Conservation (phyloP, 2,888 invertebrate species). For the Achlya flavicornis region DNA sequence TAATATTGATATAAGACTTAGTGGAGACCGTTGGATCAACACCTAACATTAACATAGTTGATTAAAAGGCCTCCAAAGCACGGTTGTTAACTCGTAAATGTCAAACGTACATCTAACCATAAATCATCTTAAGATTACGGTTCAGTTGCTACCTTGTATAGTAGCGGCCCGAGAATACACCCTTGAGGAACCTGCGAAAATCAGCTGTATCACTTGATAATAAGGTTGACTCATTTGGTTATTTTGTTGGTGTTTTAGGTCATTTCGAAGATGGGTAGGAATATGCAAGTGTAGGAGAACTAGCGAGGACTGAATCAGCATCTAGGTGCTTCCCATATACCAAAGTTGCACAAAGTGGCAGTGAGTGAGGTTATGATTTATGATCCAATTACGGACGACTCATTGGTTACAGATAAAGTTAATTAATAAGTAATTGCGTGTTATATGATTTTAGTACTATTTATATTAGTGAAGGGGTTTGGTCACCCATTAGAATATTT, state of each 20-base stretch:
- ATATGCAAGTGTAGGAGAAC: slow-evolving; percentile 71
- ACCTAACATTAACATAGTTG: slow-evolving; percentile 82
- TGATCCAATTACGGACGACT: slow-evolving; percentile 72
- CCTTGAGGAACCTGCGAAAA: slow-evolving; percentile 38
- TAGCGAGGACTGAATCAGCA: slow-evolving; percentile 75
- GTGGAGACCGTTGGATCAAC: slow-evolving; percentile 67
- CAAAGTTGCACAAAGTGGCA: slow-evolving; percentile 61
- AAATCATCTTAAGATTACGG: slow-evolving; percentile 82
- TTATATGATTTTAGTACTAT: slow-evolving; percentile 26
- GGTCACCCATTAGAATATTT: slow-evolving; percentile 29
- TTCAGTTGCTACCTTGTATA: slow-evolving; percentile 68
- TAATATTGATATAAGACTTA: slow-evolving; percentile 75
- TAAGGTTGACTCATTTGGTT: slow-evolving; percentile 39
- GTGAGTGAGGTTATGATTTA: slow-evolving; percentile 69
- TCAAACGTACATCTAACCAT: slow-evolving; percentile 79
- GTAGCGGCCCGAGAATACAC: slow-evolving; percentile 47
- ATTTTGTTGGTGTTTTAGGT: slow-evolving; percentile 29
- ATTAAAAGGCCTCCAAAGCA: slow-evolving; percentile 79
- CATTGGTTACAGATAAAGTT: slow-evolving; percentile 56
- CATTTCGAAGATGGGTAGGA: slow-evolving; percentile 39
- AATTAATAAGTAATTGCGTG: slow-evolving; percentile 52
- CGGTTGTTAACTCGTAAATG: slow-evolving; percentile 80
- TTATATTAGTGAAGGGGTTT: slow-evolving; percentile 21
- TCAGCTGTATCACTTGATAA: slow-evolving; percentile 28
- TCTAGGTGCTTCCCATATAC: slow-evolving; percentile 66